Evolutionary conservation across 2,113 vertebrate genomes (phyloP), one percentile per base, ranked within the genome.

Genomic region (Syngnathus floridae): DNA sequence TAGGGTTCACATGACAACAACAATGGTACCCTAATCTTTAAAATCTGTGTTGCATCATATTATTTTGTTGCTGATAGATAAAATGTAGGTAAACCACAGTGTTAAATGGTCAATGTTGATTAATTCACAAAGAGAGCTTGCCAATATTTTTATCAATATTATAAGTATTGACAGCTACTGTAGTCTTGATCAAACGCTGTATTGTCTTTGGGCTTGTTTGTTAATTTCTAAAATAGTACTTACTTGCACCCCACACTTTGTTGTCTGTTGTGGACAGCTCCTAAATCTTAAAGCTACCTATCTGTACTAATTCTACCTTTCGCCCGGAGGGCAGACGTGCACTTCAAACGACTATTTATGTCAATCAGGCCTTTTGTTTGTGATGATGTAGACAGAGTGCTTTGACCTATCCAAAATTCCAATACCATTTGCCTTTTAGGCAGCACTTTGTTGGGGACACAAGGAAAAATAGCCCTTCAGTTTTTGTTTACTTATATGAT

Each of bases 331-430:
- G 13, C 73, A 72, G 46, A 65, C 31, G 2, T 66, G 43, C 71
- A 58, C 56, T 41, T 76, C 56, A 22, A 76, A 60, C 62, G 57
- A 21, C 26, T 66, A 43, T 58, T 70, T 60, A 38, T 73, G 46
- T 69, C 22, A 78, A 65, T 62, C 35, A 63, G 71, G 17, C 35
- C 7, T 21, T 65, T 66, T 73, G 7, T 71, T 41, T 55, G 57
- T 46, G 69, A 73, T 68, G 67, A 74, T 75, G 58, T 35, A 71
- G 66, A 63, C 21, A 1, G 22, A 72, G n/a, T 43, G 36, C 41
- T 69, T 19, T 60, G 79, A 76, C 65, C 81, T 64, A 74, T 69
- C 31, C 66, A 10, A 65, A 71, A 19, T 46, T 62, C 59, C 48
- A 51, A 5, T 11, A 41, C 17, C 58, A 61, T 43, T 22, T 41